These are phyloP conservation scores for Tipula lateralis DNA, from an alignment of 2,888 invertebrate genomes.

Conservation along the genomic window DNA sequence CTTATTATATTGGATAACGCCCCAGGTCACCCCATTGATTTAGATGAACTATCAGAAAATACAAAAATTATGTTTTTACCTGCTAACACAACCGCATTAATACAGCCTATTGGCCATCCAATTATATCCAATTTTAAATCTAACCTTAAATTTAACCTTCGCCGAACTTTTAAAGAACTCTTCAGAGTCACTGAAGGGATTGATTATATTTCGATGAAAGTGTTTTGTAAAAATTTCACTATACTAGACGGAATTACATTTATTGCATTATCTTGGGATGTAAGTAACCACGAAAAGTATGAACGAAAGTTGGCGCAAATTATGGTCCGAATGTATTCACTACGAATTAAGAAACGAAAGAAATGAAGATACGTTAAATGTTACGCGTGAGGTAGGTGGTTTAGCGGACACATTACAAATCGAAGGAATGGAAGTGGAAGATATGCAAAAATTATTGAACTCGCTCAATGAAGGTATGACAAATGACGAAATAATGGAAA, in stretches of 20 bases:
- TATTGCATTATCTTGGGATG: constrained; percentile 33
- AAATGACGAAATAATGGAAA: constrained; percentile 35
- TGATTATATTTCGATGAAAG: constrained; percentile 12
- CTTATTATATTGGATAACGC: not conserved
- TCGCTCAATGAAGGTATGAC: constrained; percentile 36
- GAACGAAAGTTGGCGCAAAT: constrained; percentile 2
- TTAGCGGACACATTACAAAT: constrained; percentile 33
- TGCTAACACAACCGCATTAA: not conserved
- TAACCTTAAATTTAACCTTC: constrained; percentile 35
- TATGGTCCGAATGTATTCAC: constrained; percentile 25
- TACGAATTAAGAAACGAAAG: constrained; percentile 3
- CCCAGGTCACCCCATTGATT: not conserved
- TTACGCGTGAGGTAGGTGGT: constrained; percentile 35
- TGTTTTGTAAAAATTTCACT: not conserved
- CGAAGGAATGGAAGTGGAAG: constrained; percentile 7
- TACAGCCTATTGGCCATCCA: not conserved
- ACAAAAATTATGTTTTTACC: constrained; percentile 26
- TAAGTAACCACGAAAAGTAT: constrained; percentile 35
- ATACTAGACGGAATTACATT: constrained; percentile 34
- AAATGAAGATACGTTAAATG: constrained; percentile 33
- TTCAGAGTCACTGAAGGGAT: constrained; percentile 30
- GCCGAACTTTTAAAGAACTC: constrained; percentile 36
- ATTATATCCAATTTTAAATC: not conserved
- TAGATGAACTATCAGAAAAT: not conserved
- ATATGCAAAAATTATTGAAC: constrained; percentile 35